Conservation (phyloP, 2,888 invertebrate genomes). For the Athrips mouffetella region DNA sequence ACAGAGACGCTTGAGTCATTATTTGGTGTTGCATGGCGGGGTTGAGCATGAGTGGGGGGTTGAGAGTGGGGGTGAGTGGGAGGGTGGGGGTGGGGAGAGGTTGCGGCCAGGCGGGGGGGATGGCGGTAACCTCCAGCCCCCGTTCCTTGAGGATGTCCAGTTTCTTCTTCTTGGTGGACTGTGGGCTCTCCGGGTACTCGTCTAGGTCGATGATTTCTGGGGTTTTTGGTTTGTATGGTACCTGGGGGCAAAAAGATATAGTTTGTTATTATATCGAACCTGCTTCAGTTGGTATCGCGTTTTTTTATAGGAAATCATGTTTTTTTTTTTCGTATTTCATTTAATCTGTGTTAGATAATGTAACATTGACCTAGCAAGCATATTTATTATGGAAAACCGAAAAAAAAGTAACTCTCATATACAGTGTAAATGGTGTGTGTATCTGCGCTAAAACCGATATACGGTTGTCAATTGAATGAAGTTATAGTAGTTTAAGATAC, state of each 20-base stretch:
- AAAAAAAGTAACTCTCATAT: no score
- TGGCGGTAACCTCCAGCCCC: slow-evolving; percentile 86
- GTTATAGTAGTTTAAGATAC: no score
- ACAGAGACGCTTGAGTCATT: slow-evolving; percentile 69
- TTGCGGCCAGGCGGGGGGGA: slow-evolving; percentile 46
- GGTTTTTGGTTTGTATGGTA: slow-evolving; percentile 79
- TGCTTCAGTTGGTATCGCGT: no score
- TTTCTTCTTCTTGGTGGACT: slow-evolving; percentile 80
- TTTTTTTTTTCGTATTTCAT: no score
- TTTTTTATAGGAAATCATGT: no score
- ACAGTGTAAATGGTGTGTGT: no score
- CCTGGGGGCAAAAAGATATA: slow-evolving; percentile 42
- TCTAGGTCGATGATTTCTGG: slow-evolving; percentile 83
- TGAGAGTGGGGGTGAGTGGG: slow-evolving; percentile 34
- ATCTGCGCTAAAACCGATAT: no score
- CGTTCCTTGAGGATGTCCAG: slow-evolving; percentile 86
- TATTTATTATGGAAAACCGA: no score
- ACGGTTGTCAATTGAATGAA: no score
- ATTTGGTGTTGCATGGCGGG: slow-evolving; percentile 66
- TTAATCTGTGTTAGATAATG: no score
- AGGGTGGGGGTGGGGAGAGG: slow-evolving; percentile 31
- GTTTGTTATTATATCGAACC: neutral
- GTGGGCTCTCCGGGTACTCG: slow-evolving; percentile 70
- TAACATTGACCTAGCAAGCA: no score
- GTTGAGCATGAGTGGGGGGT: slow-evolving; percentile 49